Evolutionary conservation across 2,113 vertebrate genomes (phyloP), one percentile per base, ranked within the genome.

Genomic region (Trogon melanurus): DNA sequence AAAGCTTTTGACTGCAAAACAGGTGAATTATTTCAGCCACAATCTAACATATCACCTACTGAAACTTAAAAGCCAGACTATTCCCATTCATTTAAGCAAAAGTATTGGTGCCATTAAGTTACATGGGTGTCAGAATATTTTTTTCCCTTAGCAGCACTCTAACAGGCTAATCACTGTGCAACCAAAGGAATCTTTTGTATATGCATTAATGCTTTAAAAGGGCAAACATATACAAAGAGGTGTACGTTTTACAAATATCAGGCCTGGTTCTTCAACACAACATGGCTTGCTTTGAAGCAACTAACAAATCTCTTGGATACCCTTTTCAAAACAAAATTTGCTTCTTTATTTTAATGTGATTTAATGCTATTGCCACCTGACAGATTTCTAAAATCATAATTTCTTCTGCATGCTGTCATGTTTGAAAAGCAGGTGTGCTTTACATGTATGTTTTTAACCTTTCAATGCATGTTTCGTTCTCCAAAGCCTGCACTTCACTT

Each of bases 71-170:
- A 57, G 15, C 29, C 66, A 76, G 32, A 64, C 19, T 29, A 89
- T 47, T 84, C 34, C 32, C 9, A 22, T 72, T 69, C 48, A 36
- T 41, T 79, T 67, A 58, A 89, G 32, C 6, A 83, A 27, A 48
- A 69, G 16, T 20, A 53, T 32, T 41, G 14, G 11, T 23, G 18
- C 36, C 45, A 47, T 32, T 6, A 72, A 71, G 27, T 44, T 76
- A 47, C 79, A 41, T 1, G 1, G 8, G 8, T 50, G 19, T 45
- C 5, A 5, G 60, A 70, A 38, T 1, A 1, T 56, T 71, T 58
- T 58, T 9, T 25, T 86, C 21, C 25, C 32, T 56, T 60, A 73
- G 22, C 66, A 86, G 18, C 5, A 5, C 18, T 60, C 11, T 25
- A 69, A 34, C 30, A 70, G 13, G 22, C 50, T 85, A 62, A 32